Evolutionary conservation across 2,888 invertebrate genomes (phyloP).

Genomic region (Ochlodes sylvanus): DNA sequence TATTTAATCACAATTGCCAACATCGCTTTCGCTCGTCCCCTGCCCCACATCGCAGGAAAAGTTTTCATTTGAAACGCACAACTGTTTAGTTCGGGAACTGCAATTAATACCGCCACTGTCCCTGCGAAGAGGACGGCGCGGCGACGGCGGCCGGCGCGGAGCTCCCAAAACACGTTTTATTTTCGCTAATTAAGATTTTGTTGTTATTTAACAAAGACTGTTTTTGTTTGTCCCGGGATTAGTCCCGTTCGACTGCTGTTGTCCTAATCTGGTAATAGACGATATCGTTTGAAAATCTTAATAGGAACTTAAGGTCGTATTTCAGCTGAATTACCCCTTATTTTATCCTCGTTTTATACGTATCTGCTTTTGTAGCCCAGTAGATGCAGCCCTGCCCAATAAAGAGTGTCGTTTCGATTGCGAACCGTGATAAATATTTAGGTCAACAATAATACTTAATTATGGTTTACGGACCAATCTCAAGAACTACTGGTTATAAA

Average conservation of each 20-base stretch:
- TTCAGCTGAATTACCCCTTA: constrained; percentile 1
- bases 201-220: constrained; percentile 24
- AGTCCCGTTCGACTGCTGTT: constrained; percentile 18
- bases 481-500: too few relatives aligned
- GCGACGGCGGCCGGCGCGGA: too few relatives aligned
- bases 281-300: constrained; percentile 14
- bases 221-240: constrained; percentile 23
- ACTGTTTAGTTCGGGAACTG: constrained; percentile 28
- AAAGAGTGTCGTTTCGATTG: too few relatives aligned
- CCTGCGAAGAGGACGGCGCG: constrained; percentile 7
- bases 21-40: too few relatives aligned
- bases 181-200: constrained; percentile 27
- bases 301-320: constrained; percentile 5
- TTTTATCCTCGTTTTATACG: not conserved
- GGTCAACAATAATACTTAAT: too few relatives aligned
- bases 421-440: too few relatives aligned
- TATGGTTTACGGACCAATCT: too few relatives aligned
- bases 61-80: constrained; percentile 25
- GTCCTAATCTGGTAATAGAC: constrained; percentile 18
- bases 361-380: not conserved
- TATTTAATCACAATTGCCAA: too few relatives aligned
- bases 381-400: too few relatives aligned
- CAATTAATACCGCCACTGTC: constrained; percentile 28
- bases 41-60: not conserved
- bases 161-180: constrained; percentile 22